Evolutionary conservation across 2,888 invertebrate genomes (phyloP).

Genomic region (Brenthis hecate): DNA sequence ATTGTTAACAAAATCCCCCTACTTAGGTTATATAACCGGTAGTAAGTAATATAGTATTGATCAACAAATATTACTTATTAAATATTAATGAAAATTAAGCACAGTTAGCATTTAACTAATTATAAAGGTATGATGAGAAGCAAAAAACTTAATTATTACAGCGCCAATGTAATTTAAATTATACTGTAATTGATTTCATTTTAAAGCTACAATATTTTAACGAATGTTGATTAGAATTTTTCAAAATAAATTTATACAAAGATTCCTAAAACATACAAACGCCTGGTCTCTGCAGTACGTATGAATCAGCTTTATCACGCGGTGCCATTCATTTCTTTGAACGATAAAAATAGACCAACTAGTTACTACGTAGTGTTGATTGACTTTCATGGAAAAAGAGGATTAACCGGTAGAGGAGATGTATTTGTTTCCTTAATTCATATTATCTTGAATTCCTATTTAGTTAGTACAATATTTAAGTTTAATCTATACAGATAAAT

Average conservation of each 20-base stretch:
- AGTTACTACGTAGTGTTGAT: conserved; percentile 57
- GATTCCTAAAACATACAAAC: conserved; percentile 26
- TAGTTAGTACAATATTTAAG: too few species aligned
- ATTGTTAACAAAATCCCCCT: too few species aligned
- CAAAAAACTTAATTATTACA: not conserved
- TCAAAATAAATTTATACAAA: conserved; percentile 22
- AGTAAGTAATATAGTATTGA: too few species aligned
- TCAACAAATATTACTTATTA: too few species aligned
- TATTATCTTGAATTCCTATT: too few species aligned
- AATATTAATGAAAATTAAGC: too few species aligned
- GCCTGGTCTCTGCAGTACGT: conserved; percentile 34
- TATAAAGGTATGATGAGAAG: not conserved
- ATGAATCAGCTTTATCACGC: conserved; percentile 42
- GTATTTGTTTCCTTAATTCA: conserved; percentile 50
- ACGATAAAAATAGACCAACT: conserved; percentile 62
- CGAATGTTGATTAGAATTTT: conserved; percentile 13
- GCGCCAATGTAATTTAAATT: conserved; percentile 14
- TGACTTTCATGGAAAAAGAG: conserved; percentile 65
- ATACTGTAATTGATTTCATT: conserved; percentile 4
- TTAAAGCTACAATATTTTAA: conserved; percentile 1
- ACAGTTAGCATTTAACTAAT: not conserved
- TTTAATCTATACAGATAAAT: too few species aligned
- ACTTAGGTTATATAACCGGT: too few species aligned
- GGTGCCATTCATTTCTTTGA: conserved; percentile 59
- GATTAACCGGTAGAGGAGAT: conserved; percentile 56